phyloP scores from a whole-genome alignment of 2,797 vertebrate species.

The Lagorchestes hirsutus region DNA sequence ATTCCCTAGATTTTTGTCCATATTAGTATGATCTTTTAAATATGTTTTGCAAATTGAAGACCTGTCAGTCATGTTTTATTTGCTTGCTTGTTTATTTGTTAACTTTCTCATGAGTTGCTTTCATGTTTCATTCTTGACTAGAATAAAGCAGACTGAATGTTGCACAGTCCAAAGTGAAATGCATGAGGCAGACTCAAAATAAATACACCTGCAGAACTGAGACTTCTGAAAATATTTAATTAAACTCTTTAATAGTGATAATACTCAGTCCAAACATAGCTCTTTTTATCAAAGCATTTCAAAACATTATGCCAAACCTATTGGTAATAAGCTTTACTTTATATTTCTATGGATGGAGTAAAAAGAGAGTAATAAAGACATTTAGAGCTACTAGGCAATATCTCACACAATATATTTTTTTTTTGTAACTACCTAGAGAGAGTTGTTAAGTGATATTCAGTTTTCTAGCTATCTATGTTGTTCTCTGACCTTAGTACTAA shows the following conservation, averaged over 20 bases:
- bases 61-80: not conserved
- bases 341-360: not conserved
- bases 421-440: not conserved
- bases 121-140: conserved; percentile 35
- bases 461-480: not conserved
- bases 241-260: not conserved
- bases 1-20: conserved; percentile 21
- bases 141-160: not conserved
- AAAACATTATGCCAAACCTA: not conserved
- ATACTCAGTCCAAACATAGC: not conserved
- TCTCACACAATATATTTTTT: not conserved
- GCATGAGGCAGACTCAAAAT: conserved; percentile 23
- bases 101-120: conserved; percentile 4
- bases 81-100: conserved; percentile 8
- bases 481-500: not conserved
- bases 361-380: not conserved
- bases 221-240: not conserved
- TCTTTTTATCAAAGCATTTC: not conserved
- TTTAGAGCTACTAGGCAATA: not conserved
- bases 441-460: not conserved
- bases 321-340: not conserved
- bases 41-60: conserved; percentile 23
- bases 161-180: conserved; percentile 41
- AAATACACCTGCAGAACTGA: conserved; percentile 47
- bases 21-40: not conserved